Percentiles rank a stretch among this genome's conserved stretches.
These are phyloP conservation scores for Propithecus coquereli DNA, from an alignment of 2,113 vertebrate genomes.

Conservation along the genomic window DNA sequence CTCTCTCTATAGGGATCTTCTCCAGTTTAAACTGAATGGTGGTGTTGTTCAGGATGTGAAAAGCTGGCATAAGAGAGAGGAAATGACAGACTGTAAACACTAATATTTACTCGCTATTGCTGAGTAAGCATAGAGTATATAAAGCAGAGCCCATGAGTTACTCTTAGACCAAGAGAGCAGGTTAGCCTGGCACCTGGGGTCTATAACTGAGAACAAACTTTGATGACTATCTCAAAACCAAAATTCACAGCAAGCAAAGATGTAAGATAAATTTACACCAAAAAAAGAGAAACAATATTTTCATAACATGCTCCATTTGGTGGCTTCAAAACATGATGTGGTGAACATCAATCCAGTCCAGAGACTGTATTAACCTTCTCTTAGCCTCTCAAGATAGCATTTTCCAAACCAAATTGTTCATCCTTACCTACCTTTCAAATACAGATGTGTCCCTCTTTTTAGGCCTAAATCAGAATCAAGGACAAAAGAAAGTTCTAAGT, in stretches of 20 bases:
- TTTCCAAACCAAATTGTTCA: constrained; percentile 16
- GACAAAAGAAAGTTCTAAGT: neutral
- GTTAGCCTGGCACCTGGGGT: neutral
- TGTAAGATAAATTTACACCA: neutral
- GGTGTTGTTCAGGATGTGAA: constrained; percentile 96
- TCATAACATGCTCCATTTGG: neutral
- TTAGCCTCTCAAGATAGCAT: neutral
- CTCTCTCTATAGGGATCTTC: constrained; percentile 89
- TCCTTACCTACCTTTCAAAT: neutral
- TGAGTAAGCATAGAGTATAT: neutral
- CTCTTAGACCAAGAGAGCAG: neutral
- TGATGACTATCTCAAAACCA: neutral
- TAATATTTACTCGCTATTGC: rapidly evolving
- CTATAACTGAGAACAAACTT: neutral
- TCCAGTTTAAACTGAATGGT: constrained; percentile 96
- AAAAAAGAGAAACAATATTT: neutral
- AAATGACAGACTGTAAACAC: neutral
- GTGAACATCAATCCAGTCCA: neutral
- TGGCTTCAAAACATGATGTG: neutral
- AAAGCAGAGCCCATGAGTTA: neutral
- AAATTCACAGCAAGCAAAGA: neutral
- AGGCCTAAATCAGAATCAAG: neutral
- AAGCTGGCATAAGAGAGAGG: constrained; percentile 83
- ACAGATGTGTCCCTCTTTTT: neutral
- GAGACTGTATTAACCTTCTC: neutral